These are phyloP conservation scores for Nasonia vitripennis DNA, from an alignment of 1,140 invertebrate genomes.

Conservation along the genomic window DNA sequence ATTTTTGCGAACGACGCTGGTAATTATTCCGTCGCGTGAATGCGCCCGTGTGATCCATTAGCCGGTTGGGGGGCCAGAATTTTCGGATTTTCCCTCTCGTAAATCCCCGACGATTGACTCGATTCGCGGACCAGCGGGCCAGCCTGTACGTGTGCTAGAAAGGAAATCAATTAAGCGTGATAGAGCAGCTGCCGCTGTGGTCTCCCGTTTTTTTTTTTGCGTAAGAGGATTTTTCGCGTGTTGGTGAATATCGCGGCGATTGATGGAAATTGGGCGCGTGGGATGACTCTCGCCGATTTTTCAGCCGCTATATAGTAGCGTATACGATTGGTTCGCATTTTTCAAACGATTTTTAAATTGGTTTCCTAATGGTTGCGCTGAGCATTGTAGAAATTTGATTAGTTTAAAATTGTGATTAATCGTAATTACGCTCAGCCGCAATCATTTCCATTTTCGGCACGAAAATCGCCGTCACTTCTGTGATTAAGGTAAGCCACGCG, in stretches of 20 bases:
- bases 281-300: conserved; percentile 28
- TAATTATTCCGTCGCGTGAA: not conserved
- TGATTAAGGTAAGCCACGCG: not conserved
- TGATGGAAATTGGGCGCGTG: conserved; percentile 35
- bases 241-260: conserved; percentile 21
- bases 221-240: not conserved
- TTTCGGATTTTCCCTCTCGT: not conserved
- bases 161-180: conserved; percentile 50
- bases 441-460: not conserved
- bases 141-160: not conserved
- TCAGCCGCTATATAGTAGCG: no score
- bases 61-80: not conserved
- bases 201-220: conserved; percentile 12
- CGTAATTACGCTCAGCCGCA: not conserved
- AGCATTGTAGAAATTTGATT: not conserved
- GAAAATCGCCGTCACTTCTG: not conserved
- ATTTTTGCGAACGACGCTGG: not conserved
- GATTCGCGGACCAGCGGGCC: not conserved
- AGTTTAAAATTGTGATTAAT: not conserved
- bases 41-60: conserved; percentile 5
- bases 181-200: not conserved
- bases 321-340: conserved; percentile 12
- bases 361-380: not conserved
- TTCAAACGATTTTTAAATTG: conserved; percentile 33
- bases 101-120: conserved; percentile 42